Conservation (phyloP, 2,888 invertebrate species). For the Helicoverpa assulta region DNA sequence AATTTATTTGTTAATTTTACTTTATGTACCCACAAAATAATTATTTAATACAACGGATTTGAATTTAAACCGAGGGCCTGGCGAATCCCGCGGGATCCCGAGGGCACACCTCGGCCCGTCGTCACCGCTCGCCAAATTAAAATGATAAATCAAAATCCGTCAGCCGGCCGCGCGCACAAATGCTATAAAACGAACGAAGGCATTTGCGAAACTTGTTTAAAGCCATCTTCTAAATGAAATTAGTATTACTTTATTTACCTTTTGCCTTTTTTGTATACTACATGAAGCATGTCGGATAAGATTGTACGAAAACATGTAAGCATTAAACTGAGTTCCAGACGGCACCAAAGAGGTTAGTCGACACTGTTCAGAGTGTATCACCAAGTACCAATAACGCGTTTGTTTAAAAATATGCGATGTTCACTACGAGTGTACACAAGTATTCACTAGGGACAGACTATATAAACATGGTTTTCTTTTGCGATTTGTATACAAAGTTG, state of each 20-base stretch:
- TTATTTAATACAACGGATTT: conserved; percentile 82
- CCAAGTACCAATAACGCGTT: conserved; percentile 46
- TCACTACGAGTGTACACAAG: conserved; percentile 37
- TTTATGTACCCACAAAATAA: conserved; percentile 74
- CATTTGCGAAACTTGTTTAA: conserved; percentile 65
- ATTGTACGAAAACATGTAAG: conserved; percentile 27
- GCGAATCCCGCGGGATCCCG: conserved; percentile 73
- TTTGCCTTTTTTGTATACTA: conserved; percentile 29
- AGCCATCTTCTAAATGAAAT: conserved; percentile 59
- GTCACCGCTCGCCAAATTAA: conserved; percentile 86
- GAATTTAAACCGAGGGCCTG: conserved; percentile 79
- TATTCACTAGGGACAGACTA: conserved; percentile 31
- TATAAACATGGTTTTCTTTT: conserved; percentile 23
- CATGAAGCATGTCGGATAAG: conserved; percentile 25
- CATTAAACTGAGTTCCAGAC: conserved; percentile 38
- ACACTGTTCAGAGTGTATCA: conserved; percentile 30
- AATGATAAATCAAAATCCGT: conserved; percentile 89
- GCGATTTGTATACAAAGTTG: not conserved
- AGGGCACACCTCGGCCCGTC: conserved; percentile 79
- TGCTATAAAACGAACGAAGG: conserved; percentile 65
- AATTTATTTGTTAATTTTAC: conserved; percentile 70
- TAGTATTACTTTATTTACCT: conserved; percentile 59
- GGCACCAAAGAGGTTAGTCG: conserved; percentile 42
- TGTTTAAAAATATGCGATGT: conserved; percentile 50
- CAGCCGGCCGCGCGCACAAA: conserved; percentile 72